Evolutionary conservation across 2,888 invertebrate species (phyloP), one percentile per base, ranked within the genome.

Genomic region (Cosmorhoe ocellata): DNA sequence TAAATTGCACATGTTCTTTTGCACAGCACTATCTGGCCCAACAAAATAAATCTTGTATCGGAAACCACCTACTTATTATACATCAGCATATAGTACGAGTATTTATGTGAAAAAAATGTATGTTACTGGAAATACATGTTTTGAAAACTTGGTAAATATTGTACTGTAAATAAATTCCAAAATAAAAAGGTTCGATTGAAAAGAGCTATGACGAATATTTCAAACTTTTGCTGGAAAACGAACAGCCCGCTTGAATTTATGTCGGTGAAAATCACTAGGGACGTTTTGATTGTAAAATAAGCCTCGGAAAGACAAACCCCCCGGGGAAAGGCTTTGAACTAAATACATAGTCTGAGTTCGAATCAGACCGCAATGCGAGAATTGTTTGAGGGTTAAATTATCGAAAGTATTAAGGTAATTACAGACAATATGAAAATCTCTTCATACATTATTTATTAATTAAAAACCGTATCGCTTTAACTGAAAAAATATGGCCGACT

Each of bases 231-330:
- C 38, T 51, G 44, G 39, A 38, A 57, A 51, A 53, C 47, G 51
- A 55, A 57, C 13, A 4, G 32, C 13, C 8, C 45, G 44, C 43
- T 33, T 48, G 50, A 59, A 59, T 52, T 56, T 45, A 54, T 55
- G 56, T 50, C 56, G 40, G 51, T 34, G 51, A 46, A 58, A 64
- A 61, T 63, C 63, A 53, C 60, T 49, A 43, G 64, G 64, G 72
- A 69, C 63, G 63, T 61, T 61, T 68, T 73, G 73, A 75, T 77
- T 73, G 68, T 65, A 54, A 69, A 74, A 71, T 72, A 75, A 75
- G 68, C 70, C 68, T 60, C 61, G 66, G 63, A 64, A 69, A 69
- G 67, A 67, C 62, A 67, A 67, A 66, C 66, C 66, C 64, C 68
- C 65, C 59, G 56, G 46, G 66, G 65, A 69, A 64, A 62, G 61